Conservation (phyloP, 92 coral and sea anemone genomes). For the Plumapathes pennacea region DNA sequence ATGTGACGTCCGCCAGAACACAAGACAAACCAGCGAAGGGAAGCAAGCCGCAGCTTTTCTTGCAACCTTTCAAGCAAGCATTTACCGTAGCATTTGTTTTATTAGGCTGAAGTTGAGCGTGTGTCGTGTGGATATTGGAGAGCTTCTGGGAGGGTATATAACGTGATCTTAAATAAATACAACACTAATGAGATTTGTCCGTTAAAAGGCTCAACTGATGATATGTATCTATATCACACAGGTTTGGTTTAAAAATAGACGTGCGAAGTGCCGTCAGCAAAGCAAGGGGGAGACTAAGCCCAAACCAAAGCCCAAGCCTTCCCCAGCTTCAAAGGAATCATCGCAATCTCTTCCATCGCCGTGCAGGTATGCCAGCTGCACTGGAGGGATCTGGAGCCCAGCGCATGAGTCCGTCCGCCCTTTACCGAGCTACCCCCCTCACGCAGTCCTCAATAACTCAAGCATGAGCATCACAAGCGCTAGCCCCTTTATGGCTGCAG, state of each 20-base stretch:
- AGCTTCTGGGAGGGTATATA: no score
- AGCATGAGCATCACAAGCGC: constrained; percentile 74
- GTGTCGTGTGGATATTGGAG: no score
- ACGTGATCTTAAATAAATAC: no score
- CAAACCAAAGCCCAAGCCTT: constrained; percentile 84
- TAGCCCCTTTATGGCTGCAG: constrained; percentile 78
- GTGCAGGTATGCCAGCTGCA: constrained; percentile 93
- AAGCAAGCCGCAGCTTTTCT: no score
- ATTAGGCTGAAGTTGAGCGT: no score
- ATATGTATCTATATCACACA: no score
- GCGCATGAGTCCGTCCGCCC: constrained; percentile 88
- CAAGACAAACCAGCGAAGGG: no score
- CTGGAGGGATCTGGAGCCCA: constrained; percentile 95
- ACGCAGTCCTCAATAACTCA: constrained; percentile 78
- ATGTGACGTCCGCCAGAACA: no score
- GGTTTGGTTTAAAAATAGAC: constrained; percentile 99
- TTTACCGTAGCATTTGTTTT: no score
- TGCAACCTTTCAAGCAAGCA: no score
- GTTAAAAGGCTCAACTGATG: no score
- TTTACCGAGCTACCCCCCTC: constrained; percentile 73
- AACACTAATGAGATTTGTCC: no score
- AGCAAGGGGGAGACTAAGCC: constrained; percentile 88
- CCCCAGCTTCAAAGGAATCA: constrained; percentile 74
- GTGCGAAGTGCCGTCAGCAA: constrained; percentile 93
- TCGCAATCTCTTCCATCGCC: constrained; percentile 77